Percentiles rank a stretch among this genome's conserved stretches.
These are phyloP conservation scores for Spea bombifrons DNA, from an alignment of 2,113 vertebrate genomes.

Conservation along the genomic window DNA sequence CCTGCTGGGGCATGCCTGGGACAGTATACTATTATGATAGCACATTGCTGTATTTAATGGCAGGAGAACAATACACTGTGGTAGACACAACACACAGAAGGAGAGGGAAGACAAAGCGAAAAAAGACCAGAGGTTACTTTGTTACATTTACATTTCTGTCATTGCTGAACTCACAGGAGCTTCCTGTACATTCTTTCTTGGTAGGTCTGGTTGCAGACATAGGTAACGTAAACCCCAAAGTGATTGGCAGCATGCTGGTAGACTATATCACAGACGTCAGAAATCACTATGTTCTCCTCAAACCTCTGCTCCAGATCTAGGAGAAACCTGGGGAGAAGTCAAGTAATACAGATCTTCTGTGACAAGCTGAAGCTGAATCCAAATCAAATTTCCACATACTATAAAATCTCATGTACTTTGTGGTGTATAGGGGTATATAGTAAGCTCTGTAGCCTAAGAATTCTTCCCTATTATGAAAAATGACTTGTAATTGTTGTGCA, in stretches of 20 bases:
- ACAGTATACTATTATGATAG: no score
- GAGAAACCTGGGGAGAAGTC: slow-evolving; percentile 76
- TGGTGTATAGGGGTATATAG: no score
- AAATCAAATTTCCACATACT: background rate
- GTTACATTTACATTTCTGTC: slow-evolving; percentile 35
- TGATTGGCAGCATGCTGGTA: slow-evolving; percentile 73
- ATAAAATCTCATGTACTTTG: no score
- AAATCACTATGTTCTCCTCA: slow-evolving; percentile 86
- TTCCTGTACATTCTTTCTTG: slow-evolving; percentile 92
- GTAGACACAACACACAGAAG: background rate
- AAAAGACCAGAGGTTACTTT: background rate
- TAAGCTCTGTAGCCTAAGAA: no score
- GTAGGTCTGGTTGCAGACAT: slow-evolving; percentile 94
- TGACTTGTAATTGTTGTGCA: no score
- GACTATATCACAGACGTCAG: slow-evolving; percentile 92
- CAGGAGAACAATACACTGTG: background rate
- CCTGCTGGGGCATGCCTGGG: no score
- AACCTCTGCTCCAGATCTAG: slow-evolving; percentile 90
- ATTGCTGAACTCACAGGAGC: slow-evolving; percentile 78
- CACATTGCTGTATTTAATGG: no score
- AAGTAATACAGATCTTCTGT: background rate
- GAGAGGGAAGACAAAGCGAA: background rate
- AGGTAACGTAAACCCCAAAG: slow-evolving; percentile 88
- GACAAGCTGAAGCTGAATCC: background rate
- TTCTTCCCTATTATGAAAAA: no score